phyloP scores from a whole-genome alignment of 2,888 invertebrate genomes.

The Lepidochitona cinerea region DNA sequence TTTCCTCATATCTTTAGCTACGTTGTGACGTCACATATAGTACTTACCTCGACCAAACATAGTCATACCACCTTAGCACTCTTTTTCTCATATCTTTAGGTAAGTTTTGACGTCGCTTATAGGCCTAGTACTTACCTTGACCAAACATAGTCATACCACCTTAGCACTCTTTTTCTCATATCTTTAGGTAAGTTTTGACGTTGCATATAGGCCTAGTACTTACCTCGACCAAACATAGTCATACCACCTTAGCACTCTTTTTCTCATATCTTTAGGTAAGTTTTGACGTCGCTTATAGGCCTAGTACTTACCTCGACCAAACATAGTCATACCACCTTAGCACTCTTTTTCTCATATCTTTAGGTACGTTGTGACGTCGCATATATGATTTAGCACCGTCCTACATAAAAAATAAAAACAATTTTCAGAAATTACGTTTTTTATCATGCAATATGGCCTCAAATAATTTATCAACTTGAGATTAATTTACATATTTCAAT shows the following conservation, averaged over 20 bases:
- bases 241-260: slow-evolving; percentile 96
- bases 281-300: slow-evolving; percentile 98
- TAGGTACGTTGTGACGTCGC: slow-evolving; percentile 96
- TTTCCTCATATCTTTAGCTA: no score
- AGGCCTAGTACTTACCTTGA: slow-evolving; percentile 78
- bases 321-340: slow-evolving; percentile 98
- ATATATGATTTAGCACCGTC: slow-evolving; percentile 98
- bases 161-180: slow-evolving; percentile 94
- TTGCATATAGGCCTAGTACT: slow-evolving; percentile 86
- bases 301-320: slow-evolving; percentile 82
- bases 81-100: no score
- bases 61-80: no score
- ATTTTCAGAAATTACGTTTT: no score
- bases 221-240: slow-evolving; percentile 96
- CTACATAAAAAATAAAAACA: slow-evolving; percentile 60
- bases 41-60: slow-evolving; percentile 79
- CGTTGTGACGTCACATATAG: no score
- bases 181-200: slow-evolving; percentile 97
- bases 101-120: no score
- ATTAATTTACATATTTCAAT: no score
- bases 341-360: slow-evolving; percentile 95
- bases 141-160: slow-evolving; percentile 99
- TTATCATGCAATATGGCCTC: no score
- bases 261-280: slow-evolving; percentile 95
- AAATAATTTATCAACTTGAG: no score